Percentiles rank a stretch among this genome's conserved stretches.
These are phyloP conservation scores for Perizoma affinitatum DNA, from an alignment of 2,888 invertebrate species.

Conservation along the genomic window DNA sequence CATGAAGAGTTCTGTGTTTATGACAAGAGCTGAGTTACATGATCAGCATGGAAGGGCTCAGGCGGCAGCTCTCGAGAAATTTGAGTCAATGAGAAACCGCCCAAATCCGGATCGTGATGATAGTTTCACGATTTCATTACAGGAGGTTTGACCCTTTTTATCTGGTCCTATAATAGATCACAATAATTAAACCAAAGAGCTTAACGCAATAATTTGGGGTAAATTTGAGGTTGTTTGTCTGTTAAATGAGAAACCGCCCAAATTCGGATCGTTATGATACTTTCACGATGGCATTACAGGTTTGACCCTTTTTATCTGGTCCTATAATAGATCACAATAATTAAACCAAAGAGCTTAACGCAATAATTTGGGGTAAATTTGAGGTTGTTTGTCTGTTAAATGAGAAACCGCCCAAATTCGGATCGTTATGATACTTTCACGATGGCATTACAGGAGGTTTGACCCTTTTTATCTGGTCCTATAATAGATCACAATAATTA, in stretches of 20 bases:
- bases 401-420: constrained; percentile 18
- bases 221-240: no score
- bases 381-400: no score
- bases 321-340: no score
- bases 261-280: no score
- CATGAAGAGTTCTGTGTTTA: constrained; percentile 25
- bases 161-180: not conserved
- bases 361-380: constrained; percentile 8
- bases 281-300: no score
- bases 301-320: no score
- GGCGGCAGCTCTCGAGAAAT: constrained; percentile 20
- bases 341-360: no score
- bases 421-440: constrained; percentile 26
- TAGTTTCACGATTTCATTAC: constrained; percentile 12
- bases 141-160: constrained; percentile 4
- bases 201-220: no score
- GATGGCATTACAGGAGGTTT: constrained; percentile 10
- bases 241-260: no score
- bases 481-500: no score
- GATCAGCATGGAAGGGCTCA: constrained; percentile 17
- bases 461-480: not conserved
- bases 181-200: no score
- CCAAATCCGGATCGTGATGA: constrained; percentile 23
- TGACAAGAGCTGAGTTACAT: constrained; percentile 20
- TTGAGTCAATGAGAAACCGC: constrained; percentile 21